Conservation (phyloP, 92 coral and sea anemone species). For the Epizoanthus scotinus region DNA sequence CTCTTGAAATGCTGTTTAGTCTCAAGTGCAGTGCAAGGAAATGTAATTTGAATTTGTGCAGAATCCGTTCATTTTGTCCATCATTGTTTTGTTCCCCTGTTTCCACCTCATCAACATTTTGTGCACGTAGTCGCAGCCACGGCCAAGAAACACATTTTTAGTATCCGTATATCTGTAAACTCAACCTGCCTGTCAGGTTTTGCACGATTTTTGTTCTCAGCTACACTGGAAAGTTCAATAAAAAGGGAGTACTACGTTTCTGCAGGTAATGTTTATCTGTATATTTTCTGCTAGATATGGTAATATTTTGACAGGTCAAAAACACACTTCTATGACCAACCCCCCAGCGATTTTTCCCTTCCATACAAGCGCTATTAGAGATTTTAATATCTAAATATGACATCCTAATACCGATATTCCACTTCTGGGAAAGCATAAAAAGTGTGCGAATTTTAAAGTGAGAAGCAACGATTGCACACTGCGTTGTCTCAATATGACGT, state of each 20-base stretch:
- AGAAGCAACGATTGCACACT: too few species aligned
- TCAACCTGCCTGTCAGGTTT: neutral
- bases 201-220: neutral
- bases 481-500: too few species aligned
- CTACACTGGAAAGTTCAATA: neutral
- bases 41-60: neutral
- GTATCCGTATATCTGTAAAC: neutral
- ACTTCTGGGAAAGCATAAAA: too few species aligned
- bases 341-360: neutral
- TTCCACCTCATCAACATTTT: slow-evolving; percentile 31
- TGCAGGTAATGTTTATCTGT: neutral
- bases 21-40: neutral
- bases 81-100: slow-evolving; percentile 7
- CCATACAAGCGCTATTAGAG: neutral
- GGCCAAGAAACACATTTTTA: neutral
- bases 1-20: neutral
- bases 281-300: slow-evolving; percentile 9
- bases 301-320: neutral
- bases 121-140: slow-evolving; percentile 22
- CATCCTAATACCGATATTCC: too few species aligned
- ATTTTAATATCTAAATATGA: neutral
- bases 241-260: too few species aligned
- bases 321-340: neutral
- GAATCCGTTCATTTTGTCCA: neutral
- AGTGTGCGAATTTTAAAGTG: too few species aligned